Base-by-base conservation (phyloP, 2,113 vertebrate genomes). In the Scomber colias region DNA sequence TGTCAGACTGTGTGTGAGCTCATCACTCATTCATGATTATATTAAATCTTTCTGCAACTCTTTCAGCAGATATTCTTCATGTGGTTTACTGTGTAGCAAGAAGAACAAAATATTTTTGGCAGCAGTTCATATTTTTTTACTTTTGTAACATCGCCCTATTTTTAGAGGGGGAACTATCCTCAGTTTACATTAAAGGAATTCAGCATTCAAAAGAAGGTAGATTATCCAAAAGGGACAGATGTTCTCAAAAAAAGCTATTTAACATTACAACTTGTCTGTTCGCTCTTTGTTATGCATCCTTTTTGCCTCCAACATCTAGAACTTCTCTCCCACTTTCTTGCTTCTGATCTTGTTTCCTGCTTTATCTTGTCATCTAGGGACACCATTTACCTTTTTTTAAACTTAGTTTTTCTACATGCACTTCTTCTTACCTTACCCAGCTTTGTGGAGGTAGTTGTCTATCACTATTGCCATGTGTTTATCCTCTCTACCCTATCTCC, bases 151-250 rank as follows among this genome's bases (percentile, higher is more conserved):
- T 24, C 31, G 13, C 27, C 10, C 19, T 24, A 61, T 15, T 79
- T 78, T 64, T 71, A 14, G 50, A 54, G 30, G 27, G 3, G 15
- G 30, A 71, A 53, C 50, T 73, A 13, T 68, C 44, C 44, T 67
- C 35, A 24, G 14, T 60, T 70, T 44, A 55, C 2, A 4, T 67
- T 10, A 17, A 72, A 70, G 51, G 15, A 56, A 30, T 54, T 31
- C 21, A 2, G 46, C 17, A 17, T 45, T 68, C 45, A 55, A 55
- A 49, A 60, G 2, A 48, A n/a, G 40, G 19, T 17, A 3, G 14
- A 55, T 4, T 60, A 55, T 69, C 59, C 66, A 83, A 60, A 56
- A 48, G 59, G 64, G n/a, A 53, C 46, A 45, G 19, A 63, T 57
- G 51, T 63, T 70, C 50, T 53, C 45, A 56, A 59, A 60, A 51